Base-by-base conservation (phyloP, 2,888 invertebrate genomes). In the Oeneis ivallda region DNA sequence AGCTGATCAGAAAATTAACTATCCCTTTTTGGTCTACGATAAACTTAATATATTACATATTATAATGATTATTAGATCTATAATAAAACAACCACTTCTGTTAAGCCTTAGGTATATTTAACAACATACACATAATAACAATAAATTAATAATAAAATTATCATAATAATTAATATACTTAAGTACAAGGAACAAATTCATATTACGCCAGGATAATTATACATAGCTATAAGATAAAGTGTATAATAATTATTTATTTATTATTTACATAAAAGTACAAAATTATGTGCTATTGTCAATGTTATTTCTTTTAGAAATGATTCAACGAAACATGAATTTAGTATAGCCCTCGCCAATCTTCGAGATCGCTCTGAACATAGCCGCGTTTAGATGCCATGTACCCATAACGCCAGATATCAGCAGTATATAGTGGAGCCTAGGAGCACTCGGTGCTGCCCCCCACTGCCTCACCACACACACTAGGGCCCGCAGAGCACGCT, bases 41-140 rank as follows among this genome's bases (percentile, higher is more conserved):
- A n/a, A n/a, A n/a, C n/a, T n/a, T n/a, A n/a, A n/a, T n/a, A n/a
- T n/a, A n/a, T n/a, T n/a, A n/a, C n/a, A n/a, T n/a, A n/a, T n/a
- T n/a, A n/a, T n/a, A n/a, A n/a, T n/a, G n/a, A n/a, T n/a, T n/a
- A 37, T 37, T 37, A 10, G 37, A 15, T n/a, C 19, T 62, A 15
- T 69, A 76, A 74, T 71, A 66, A 75, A 75, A 77, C 74, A 72
- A 62, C 26, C 34, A 37, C 6, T 72, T 73, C 74, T 71, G 74
- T 73, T 74, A 79, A 77, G 72, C 75, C 77, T 77, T 76, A 76
- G n/a, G n/a, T 78, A 87, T 86, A n/a, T 79, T 81, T 83, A 88
- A 87, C 86, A 90, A 89, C 85, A 81, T 85, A 84, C 74, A 79
- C 83, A 82, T 83, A 73, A 73, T 82, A 87, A 87, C 87, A 89